Conservation (phyloP, 64 coral and sea anemone species). For the Acropora tenuis region DNA sequence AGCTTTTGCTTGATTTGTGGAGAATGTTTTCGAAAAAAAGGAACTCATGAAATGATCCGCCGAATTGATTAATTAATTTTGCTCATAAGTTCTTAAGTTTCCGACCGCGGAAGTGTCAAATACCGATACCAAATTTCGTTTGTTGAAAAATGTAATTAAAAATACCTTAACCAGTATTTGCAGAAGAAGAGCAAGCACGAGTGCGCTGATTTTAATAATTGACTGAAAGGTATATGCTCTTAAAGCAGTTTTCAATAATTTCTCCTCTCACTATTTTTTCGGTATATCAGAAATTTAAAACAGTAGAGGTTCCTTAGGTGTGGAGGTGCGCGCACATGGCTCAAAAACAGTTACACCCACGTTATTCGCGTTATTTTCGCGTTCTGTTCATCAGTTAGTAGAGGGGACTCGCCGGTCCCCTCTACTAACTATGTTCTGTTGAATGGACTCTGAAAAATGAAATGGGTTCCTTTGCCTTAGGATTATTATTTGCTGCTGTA, state of each 20-base stretch:
- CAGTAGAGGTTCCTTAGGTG: not conserved
- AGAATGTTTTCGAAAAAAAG: no score
- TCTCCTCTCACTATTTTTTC: not conserved
- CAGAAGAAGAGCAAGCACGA: not conserved
- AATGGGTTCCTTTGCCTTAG: conserved; percentile 2
- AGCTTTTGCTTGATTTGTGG: no score
- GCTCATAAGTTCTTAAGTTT: not conserved
- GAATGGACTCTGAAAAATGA: not conserved
- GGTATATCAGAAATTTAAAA: not conserved
- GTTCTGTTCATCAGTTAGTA: not conserved
- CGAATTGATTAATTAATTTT: not conserved
- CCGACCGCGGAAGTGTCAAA: not conserved
- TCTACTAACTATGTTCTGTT: not conserved
- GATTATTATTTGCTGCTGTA: not conserved
- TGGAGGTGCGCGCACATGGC: not conserved
- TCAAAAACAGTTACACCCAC: not conserved
- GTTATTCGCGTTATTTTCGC: not conserved
- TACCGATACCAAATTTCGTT: not conserved
- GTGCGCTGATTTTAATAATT: not conserved
- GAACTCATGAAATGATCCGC: not conserved
- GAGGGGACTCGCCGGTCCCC: no score
- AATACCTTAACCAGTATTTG: not conserved
- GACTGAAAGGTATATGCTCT: no score
- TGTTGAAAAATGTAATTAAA: not conserved
- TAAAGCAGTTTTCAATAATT: no score